Percentiles rank a stretch among this genome's conserved stretches.
phyloP scores from a whole-genome alignment of 2,113 vertebrate species.

The Synchiropus splendidus region DNA sequence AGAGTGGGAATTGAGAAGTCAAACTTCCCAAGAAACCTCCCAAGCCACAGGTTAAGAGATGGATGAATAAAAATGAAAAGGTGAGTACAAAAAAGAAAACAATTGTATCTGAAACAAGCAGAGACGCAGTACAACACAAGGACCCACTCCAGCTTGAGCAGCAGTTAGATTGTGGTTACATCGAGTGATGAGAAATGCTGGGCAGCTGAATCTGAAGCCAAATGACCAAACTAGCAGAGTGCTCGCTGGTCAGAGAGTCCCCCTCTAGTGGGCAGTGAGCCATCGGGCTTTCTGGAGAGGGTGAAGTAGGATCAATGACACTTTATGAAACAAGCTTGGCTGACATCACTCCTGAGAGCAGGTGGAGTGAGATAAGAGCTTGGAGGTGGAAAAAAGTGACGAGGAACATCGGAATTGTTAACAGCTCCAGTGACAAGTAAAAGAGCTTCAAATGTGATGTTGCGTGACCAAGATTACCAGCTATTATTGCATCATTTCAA shows the following conservation, averaged over 20 bases:
- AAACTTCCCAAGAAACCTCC: too few species aligned
- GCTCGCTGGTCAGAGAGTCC: constrained; percentile 13
- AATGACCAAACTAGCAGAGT: constrained; percentile 11
- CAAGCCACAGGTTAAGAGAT: constrained; percentile 7
- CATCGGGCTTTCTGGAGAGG: constrained; percentile 10
- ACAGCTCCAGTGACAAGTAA: too few species aligned
- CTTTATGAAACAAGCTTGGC: constrained; percentile 5
- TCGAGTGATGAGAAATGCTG: constrained; percentile 2
- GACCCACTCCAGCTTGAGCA: constrained; percentile 8
- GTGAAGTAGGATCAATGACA: constrained; percentile 14
- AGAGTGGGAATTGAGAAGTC: constrained; percentile 27
- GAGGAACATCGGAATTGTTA: constrained; percentile 19
- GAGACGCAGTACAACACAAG: too few species aligned
- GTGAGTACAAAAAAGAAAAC: constrained; percentile 9
- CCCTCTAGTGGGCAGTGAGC: constrained; percentile 24
- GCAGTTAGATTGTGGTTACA: constrained; percentile 13
- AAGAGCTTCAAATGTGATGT: too few species aligned
- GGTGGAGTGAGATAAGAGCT: constrained; percentile 11
- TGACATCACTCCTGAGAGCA: constrained; percentile 11
- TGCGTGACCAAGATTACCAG: too few species aligned
- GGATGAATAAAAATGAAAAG: not conserved
- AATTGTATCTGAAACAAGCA: constrained; percentile 18
- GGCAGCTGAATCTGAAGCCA: constrained; percentile 9
- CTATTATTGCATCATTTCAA: too few species aligned
- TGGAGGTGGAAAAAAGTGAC: not conserved